phyloP scores from a whole-genome alignment of 2,888 invertebrate genomes.

The Diadromus collaris region DNA sequence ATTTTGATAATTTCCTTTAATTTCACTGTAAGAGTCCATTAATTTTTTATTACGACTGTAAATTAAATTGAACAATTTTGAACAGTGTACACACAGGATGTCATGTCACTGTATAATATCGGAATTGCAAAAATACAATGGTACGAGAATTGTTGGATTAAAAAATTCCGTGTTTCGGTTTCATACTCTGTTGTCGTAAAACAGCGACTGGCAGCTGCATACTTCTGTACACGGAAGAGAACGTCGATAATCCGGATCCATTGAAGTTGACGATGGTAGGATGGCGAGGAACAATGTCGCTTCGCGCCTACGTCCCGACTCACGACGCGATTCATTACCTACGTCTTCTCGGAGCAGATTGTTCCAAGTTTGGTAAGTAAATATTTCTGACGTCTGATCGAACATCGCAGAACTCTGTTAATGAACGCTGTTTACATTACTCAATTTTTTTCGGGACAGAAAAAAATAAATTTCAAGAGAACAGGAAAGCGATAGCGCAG shows the following conservation, averaged over 20 bases:
- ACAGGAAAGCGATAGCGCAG: slow-evolving; percentile 68
- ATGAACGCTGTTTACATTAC: slow-evolving; percentile 3
- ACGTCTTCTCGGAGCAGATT: slow-evolving; percentile 92
- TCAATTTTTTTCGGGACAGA: slow-evolving; percentile 80
- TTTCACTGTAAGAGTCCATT: too few relatives aligned
- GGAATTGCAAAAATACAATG: background rate
- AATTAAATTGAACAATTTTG: too few relatives aligned
- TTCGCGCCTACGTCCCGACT: slow-evolving; percentile 93
- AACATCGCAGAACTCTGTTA: slow-evolving; percentile 71
- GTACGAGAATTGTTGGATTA: background rate
- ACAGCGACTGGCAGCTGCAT: slow-evolving; percentile 89
- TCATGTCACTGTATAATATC: too few relatives aligned
- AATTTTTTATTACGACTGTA: too few relatives aligned
- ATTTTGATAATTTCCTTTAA: too few relatives aligned
- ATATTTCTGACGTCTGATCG: slow-evolving; percentile 65
- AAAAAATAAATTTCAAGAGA: slow-evolving; percentile 88
- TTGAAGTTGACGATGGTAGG: slow-evolving; percentile 88
- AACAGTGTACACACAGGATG: too few relatives aligned
- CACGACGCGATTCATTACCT: slow-evolving; percentile 94
- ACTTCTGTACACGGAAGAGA: slow-evolving; percentile 83
- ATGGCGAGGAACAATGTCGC: slow-evolving; percentile 94
- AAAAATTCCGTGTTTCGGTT: background rate
- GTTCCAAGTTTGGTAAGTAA: slow-evolving; percentile 89
- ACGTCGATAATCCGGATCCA: slow-evolving; percentile 80
- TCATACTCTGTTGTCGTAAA: slow-evolving; percentile 57